Conservation (phyloP, 2,888 invertebrate species). For the Elmis aenea region DNA sequence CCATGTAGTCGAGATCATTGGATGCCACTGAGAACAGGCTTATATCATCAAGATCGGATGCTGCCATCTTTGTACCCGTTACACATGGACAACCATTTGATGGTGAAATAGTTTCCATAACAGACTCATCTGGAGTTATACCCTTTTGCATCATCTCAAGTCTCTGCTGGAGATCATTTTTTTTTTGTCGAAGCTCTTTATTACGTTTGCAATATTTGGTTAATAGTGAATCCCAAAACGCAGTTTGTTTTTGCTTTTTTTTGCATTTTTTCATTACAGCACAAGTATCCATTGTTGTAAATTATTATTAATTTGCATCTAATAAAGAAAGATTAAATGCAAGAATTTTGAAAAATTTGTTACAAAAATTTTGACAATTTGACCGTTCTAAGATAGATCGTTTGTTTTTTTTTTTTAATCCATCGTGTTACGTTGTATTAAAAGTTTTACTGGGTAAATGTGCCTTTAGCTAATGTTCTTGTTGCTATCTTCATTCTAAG, state of each 20-base stretch:
- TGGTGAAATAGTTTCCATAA: neutral
- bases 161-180: conserved; percentile 51
- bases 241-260: conserved; percentile 10
- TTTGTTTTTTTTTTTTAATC: conserved; percentile 1
- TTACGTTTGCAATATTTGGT: conserved; percentile 53
- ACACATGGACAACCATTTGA: neutral
- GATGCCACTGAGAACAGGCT: conserved; percentile 24
- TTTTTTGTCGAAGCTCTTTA: conserved; percentile 49
- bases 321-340: too few relatives aligned
- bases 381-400: too few relatives aligned
- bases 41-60: neutral
- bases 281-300: too few relatives aligned
- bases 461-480: too few relatives aligned
- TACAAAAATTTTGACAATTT: neutral
- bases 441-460: too few relatives aligned
- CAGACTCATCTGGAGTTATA: conserved; percentile 53
- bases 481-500: too few relatives aligned
- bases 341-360: neutral
- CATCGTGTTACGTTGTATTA: too few relatives aligned
- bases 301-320: too few relatives aligned
- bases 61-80: neutral
- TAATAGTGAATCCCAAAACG: conserved; percentile 37
- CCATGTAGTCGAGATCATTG: conserved; percentile 45
- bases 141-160: conserved; percentile 56
- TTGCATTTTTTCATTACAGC: too few relatives aligned